Percentiles rank a stretch among this genome's conserved stretches.
These are phyloP conservation scores for Oegoconia quadripuncta DNA, from an alignment of 2,888 invertebrate genomes.

Conservation along the genomic window DNA sequence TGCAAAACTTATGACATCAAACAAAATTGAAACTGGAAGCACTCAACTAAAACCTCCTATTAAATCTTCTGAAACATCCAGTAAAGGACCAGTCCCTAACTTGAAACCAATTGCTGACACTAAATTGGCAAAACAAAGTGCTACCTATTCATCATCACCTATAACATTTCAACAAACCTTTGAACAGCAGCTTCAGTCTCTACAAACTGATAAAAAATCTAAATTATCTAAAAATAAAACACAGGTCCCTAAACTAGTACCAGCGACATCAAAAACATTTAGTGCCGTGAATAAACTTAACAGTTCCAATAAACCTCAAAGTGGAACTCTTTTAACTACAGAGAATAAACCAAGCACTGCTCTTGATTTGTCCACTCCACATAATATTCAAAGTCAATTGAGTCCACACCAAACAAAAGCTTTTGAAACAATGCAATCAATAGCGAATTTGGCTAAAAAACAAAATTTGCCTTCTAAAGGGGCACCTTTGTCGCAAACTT, in stretches of 20 bases:
- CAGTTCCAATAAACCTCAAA: constrained; percentile 32
- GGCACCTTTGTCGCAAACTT: constrained; percentile 47
- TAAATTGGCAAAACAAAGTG: constrained; percentile 62
- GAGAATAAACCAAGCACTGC: constrained; percentile 62
- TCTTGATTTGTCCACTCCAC: constrained; percentile 70
- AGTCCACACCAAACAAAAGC: constrained; percentile 66
- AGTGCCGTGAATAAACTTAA: constrained; percentile 56
- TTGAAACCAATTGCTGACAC: constrained; percentile 73
- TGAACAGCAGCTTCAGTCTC: constrained; percentile 66
- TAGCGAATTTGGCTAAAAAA: constrained; percentile 72
- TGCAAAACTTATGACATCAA: constrained; percentile 32
- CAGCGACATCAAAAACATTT: constrained; percentile 62
- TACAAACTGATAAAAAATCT: constrained; percentile 65
- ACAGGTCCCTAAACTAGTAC: constrained; percentile 69
- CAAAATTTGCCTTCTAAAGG: constrained; percentile 61
- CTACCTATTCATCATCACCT: constrained; percentile 55
- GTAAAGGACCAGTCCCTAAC: constrained; percentile 72
- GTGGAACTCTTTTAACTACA: constrained; percentile 24
- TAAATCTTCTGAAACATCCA: constrained; percentile 56
- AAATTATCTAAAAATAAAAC: constrained; percentile 66
- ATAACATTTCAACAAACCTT: constrained; percentile 76
- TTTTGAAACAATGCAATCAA: constrained; percentile 75
- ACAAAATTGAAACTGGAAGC: constrained; percentile 37
- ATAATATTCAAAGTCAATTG: constrained; percentile 59
- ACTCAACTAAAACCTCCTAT: constrained; percentile 36